Evolutionary conservation across 2,888 invertebrate genomes (phyloP).

Genomic region (Drosophila picticornis): DNA sequence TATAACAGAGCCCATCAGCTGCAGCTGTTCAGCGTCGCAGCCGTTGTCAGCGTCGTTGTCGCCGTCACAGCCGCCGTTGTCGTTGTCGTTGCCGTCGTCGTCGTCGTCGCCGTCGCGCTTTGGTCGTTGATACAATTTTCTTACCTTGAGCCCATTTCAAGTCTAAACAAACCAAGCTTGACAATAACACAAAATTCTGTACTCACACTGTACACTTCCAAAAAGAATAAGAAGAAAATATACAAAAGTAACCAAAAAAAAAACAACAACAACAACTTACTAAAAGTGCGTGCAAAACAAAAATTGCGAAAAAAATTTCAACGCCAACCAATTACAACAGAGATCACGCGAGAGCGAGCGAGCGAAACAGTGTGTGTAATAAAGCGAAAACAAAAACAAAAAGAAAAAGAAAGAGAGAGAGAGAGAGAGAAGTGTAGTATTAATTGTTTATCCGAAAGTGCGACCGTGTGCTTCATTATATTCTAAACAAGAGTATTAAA

Average conservation of each 20-base stretch:
- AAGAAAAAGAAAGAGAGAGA: neutral
- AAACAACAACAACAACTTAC: constrained; percentile 7
- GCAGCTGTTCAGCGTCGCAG: constrained; percentile 38
- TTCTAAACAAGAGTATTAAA: constrained; percentile 2
- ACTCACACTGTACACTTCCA: neutral
- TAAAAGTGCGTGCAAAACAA: constrained; percentile 49
- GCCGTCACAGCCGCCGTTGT: constrained; percentile 20
- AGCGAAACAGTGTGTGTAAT: neutral
- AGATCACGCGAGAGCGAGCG: neutral
- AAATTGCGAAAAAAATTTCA: constrained; percentile 22
- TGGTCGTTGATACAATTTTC: constrained; percentile 69
- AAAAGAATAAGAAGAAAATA: constrained; percentile 10
- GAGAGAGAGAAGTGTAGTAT: neutral
- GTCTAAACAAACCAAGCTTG: constrained; percentile 65
- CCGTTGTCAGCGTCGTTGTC: constrained; percentile 22
- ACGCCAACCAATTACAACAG: neutral
- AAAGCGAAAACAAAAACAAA: constrained; percentile 8
- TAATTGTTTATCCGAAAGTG: constrained; percentile 18
- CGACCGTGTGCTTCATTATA: constrained; percentile 12
- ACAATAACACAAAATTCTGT: constrained; percentile 42
- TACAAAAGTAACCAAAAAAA: constrained; percentile 18
- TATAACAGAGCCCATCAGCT: constrained; percentile 53
- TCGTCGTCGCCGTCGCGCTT: constrained; percentile 43
- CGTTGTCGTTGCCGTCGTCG: constrained; percentile 18
- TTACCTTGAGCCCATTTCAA: constrained; percentile 79